phyloP scores from a whole-genome alignment of 2,113 vertebrate genomes.

The Entosphenus tridentatus region DNA sequence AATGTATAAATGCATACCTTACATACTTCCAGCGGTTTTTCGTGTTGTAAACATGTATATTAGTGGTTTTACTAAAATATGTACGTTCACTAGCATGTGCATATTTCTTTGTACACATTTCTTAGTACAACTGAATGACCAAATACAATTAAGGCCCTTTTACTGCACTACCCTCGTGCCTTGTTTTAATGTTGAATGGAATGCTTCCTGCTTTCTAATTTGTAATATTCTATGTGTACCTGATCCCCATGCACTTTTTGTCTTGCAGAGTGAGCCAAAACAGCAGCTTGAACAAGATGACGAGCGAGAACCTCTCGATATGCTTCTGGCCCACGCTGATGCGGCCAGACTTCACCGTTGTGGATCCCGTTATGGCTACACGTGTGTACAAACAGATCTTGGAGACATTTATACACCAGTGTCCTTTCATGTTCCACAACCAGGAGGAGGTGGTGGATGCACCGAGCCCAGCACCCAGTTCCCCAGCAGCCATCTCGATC shows the following conservation, averaged over 20 bases:
- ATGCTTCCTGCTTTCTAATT: no score
- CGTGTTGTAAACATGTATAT: no score
- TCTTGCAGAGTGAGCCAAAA: conserved; percentile 76
- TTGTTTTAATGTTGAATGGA: no score
- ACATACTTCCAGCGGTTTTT: no score
- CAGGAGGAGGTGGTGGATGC: conserved; percentile 13
- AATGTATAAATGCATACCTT: no score
- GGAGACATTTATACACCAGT: conserved; percentile 90
- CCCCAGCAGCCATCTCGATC: not conserved
- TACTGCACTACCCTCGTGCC: no score
- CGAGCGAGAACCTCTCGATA: conserved; percentile 88
- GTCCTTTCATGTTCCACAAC: conserved; percentile 82
- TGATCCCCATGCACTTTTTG: conserved; percentile 8
- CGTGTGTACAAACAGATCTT: conserved; percentile 88
- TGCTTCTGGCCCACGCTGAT: conserved; percentile 98
- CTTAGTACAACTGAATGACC: no score
- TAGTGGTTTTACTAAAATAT: no score
- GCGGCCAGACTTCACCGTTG: conserved; percentile 91
- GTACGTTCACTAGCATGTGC: no score
- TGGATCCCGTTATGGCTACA: conserved; percentile 74
- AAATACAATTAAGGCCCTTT: no score
- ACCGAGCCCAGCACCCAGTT: not conserved
- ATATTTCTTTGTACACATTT: no score
- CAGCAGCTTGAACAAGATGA: conserved; percentile 73
- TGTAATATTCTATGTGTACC: no score